Percentiles rank a stretch among this genome's conserved stretches.
These are phyloP conservation scores for Lasaia peninsularis DNA, from an alignment of 1,140 invertebrate genomes.

Conservation along the genomic window DNA sequence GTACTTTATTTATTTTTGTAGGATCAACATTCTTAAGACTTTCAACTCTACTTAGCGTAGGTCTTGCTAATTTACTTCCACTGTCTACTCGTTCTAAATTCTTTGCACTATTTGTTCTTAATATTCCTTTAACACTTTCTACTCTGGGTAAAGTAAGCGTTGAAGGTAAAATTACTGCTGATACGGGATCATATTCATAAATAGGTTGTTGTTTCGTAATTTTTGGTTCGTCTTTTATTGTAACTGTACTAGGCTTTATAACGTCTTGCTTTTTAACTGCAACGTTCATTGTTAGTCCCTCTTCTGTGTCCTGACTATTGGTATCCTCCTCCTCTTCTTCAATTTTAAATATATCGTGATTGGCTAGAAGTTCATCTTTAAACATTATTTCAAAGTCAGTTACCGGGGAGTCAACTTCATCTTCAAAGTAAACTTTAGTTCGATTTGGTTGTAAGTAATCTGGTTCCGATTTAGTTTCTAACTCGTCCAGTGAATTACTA, in stretches of 20 bases:
- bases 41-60: slow-evolving; percentile 59
- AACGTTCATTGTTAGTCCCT: slow-evolving; percentile 64
- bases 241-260: slow-evolving; percentile 62
- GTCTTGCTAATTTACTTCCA: slow-evolving; percentile 40
- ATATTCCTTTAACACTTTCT: slow-evolving; percentile 67
- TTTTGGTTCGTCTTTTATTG: slow-evolving; percentile 61
- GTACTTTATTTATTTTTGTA: slow-evolving; percentile 61
- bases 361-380: slow-evolving; percentile 66
- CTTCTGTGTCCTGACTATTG: slow-evolving; percentile 57
- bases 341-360: slow-evolving; percentile 70
- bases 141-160: slow-evolving; percentile 56
- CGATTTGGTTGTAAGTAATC: slow-evolving; percentile 61
- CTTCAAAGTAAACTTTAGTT: slow-evolving; percentile 70
- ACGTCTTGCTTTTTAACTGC: slow-evolving; percentile 62
- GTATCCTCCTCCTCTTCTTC: slow-evolving; percentile 72
- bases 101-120: slow-evolving; percentile 56
- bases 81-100: slow-evolving; percentile 59
- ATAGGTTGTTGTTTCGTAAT: slow-evolving; percentile 51
- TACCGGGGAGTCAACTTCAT: slow-evolving; percentile 63
- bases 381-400: slow-evolving; percentile 78
- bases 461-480: slow-evolving; percentile 67
- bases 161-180: slow-evolving; percentile 45
- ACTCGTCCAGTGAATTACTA: slow-evolving; percentile 48
- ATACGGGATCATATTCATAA: slow-evolving; percentile 63
- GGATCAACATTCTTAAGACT: slow-evolving; percentile 70